Percentiles rank a stretch among this genome's conserved stretches.
Evolutionary conservation across 2,113 vertebrate species (phyloP).

Genomic region (Myrmecobius fasciatus): DNA sequence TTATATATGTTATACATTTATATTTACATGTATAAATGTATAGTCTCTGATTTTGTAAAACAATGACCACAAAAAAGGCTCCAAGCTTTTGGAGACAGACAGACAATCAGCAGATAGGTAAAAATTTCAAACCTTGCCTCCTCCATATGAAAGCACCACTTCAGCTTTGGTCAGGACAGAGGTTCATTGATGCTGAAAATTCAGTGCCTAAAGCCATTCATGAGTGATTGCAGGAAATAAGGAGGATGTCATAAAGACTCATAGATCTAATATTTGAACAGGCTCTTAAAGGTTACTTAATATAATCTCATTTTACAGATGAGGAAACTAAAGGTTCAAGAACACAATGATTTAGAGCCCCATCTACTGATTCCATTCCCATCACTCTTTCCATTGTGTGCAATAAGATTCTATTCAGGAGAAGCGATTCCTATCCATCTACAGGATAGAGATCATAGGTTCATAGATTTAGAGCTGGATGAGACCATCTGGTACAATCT

Average conservation of each 20-base stretch:
- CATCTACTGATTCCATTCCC: neutral
- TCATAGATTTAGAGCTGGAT: neutral
- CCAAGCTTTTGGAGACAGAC: too few species aligned
- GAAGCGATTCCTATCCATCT: neutral
- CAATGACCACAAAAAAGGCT: neutral
- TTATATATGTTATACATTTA: neutral
- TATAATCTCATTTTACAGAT: constrained; percentile 1
- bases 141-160: neutral
- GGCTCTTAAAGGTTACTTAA: neutral
- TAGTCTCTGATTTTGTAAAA: neutral
- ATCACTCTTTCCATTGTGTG: neutral
- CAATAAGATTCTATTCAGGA: neutral
- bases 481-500: neutral
- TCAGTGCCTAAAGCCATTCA: neutral
- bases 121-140: neutral
- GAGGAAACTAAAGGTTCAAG: neutral
- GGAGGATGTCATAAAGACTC: neutral
- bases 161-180: neutral
- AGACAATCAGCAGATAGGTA: neutral
- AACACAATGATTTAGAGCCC: neutral
- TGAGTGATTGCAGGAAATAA: neutral
- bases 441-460: neutral
- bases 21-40: neutral
- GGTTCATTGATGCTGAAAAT: neutral
- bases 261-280: neutral